Base-by-base conservation (phyloP, 2,888 invertebrate genomes). In the Euclidia mi region DNA sequence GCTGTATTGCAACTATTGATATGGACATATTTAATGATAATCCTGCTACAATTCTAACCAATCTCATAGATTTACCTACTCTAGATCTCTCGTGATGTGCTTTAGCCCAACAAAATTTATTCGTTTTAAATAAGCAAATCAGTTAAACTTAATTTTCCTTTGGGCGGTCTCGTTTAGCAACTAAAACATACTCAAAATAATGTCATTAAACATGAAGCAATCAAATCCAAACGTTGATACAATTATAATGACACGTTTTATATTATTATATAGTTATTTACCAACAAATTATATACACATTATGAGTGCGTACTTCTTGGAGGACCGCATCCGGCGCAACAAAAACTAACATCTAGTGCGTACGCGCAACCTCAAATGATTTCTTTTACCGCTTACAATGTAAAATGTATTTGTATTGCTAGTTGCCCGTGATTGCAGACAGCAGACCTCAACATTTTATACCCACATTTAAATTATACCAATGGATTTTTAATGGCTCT, bases 311-410 rank as follows among this genome's bases (percentile, higher is more conserved):
- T 65, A 63, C 52, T 57, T 57, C 62, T 70, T 45, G 57, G 52
- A 55, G 56, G 42, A 79, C 88, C 90, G 81, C 92, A 93, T 93
- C 93, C 93, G 91, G 89, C 84, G 84, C 82, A 85, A 80, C 88
- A 91, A 91, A 92, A 92, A 79, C 71, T 80, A 75, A 77, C 75
- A 79, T 69, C 60, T 63, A 47, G 45, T 63, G 53, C 65, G 69
- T 65, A 71, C 80, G 78, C 79, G 75, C 83, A 80, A 92, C 91
- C 91, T 89, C 92, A 91, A 94, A 92, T 88, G 83, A 76, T 82
- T 79, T 85, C 87, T 90, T 87, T 87, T 80, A 81, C 82, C 78
- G 81, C 82, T 78, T 70, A 79, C 80, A 81, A 84, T 84, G 75
- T 80, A 76, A 83, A 85, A 77, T 80, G 79, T 90, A 81, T 89